These are phyloP conservation scores for Melieria crassipennis DNA, from an alignment of 2,888 invertebrate genomes.

Conservation along the genomic window DNA sequence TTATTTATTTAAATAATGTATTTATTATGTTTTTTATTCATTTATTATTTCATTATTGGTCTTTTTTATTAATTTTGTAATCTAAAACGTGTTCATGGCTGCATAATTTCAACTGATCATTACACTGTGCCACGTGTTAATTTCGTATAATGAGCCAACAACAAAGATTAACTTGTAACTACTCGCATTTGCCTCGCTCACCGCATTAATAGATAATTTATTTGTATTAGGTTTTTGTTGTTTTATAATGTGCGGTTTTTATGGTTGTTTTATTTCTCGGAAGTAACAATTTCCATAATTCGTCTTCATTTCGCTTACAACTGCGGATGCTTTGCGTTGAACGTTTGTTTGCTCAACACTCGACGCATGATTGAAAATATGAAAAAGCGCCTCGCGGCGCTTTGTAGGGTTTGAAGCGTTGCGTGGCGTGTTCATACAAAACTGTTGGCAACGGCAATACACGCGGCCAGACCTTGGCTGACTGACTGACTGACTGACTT, in stretches of 20 bases:
- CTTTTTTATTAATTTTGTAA: too few species aligned
- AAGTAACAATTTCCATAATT: constrained; percentile 49
- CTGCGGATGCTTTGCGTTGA: constrained; percentile 3
- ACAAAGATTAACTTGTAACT: too few species aligned
- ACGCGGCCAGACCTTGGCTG: not conserved
- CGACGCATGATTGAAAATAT: constrained; percentile 47
- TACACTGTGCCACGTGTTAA: too few species aligned
- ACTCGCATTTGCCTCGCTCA: not conserved
- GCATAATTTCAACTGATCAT: too few species aligned
- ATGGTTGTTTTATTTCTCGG: constrained; percentile 27
- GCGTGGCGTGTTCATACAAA: not conserved
- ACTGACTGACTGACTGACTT: not conserved
- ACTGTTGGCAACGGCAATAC: too few species aligned
- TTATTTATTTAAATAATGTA: too few species aligned
- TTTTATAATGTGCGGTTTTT: constrained; percentile 1
- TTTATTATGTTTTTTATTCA: too few species aligned
- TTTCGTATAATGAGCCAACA: too few species aligned
- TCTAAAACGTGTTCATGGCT: too few species aligned
- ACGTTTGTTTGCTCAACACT: constrained; percentile 54
- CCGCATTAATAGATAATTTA: constrained; percentile 10
- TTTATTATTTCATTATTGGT: too few species aligned
- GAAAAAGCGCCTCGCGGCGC: constrained; percentile 4
- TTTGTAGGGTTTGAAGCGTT: not conserved
- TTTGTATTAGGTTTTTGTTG: constrained; percentile 18
- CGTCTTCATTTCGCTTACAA: constrained; percentile 3